Evolutionary conservation across 2,888 invertebrate species (phyloP), one percentile per base, ranked within the genome.

Genomic region (Campoplex nolae): DNA sequence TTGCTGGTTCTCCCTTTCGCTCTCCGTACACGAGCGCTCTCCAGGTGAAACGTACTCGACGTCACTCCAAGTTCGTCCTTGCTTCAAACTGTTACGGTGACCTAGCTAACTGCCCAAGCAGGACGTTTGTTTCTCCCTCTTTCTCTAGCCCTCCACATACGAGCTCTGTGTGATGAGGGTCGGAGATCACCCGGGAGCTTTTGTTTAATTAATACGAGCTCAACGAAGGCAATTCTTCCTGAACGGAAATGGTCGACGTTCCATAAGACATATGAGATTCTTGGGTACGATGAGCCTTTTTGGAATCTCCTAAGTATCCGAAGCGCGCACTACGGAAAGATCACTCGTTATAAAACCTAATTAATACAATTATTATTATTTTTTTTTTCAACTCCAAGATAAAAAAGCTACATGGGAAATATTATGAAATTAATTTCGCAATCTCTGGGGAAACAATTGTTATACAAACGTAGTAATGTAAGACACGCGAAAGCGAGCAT

Each of bases 151-250:
- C 32, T 32, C 18, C 38, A 11, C 13, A 18, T 28, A 45, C 18
- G 18, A 28, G 2, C 35, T 56, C 6, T 35, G 45, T 32, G 68
- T 76, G 65, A 56, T 32, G 35, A 76, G 54, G 65, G 58, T 9
- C 70, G 48, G 77, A 38, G 71, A 32, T 38, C 58, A 68, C 65
- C 75, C 11, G 42, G 75, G 80, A 83, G 88, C 84, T 85, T 88
- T 88, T 86, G 87, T 89, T 89, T 91, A 90, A 90, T 90, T 90
- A 90, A 90, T 85, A 84, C 62, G 42, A 80, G 35, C 73, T 62
- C 73, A 13, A 32, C 51, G 42, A 67, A 56, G 51, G 32, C 74
- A 42, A 73, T 76, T 56, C 70, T 56, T 23, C 54, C 51, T 16
- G 16, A 11, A 74, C n/a, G 58, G 77, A 85, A 13, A 74, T 71